Evolutionary conservation across 2,888 invertebrate species (phyloP), one percentile per base, ranked within the genome.

Genomic region (Tetragnatha montana): DNA sequence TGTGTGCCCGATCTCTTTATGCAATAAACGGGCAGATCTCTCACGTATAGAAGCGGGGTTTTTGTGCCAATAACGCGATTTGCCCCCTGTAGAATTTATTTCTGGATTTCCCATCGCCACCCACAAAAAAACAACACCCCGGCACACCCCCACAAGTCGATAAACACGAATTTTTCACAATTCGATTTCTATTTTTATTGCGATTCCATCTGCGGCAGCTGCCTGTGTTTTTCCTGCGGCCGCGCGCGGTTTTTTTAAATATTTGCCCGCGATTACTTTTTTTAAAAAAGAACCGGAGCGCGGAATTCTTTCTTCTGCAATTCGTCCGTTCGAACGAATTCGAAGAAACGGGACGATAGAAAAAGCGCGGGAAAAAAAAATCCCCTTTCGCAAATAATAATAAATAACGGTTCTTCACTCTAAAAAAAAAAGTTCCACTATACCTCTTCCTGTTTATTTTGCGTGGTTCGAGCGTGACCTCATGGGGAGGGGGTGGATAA

Each of bases 401-500:
- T 89, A 89, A 85, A 89, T 89, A 89, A 89, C 89, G 89, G 89
- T 85, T 89, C 49, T 80, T 51, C 12, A 12, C 22, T n/a, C 22
- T 51, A n/a, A 35, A 35, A 35, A 35, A n/a, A 35, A 69, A 71
- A 79, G 51, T 71, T 17, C 71, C 73, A 70, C 47, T 75, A n/a
- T 87, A 88, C 87, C 85, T 85, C 81, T 89, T 89, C 89, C 89
- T 89, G 89, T 89, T 89, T 89, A 89, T 89, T 89, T 89, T 81
- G 70, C 85, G 81, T 81, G 81, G 85, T 89, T 89, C 81, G 81
- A 76, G 89, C 76, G 81, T 85, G 81, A 85, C 85, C 85, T 89
- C 89, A 89, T 50, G 74, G 76, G 78, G 89, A 50, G 51, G 19
- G 73, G 35, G 35, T 35, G 35, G 35, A 35, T 35, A 35, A 35